Evolutionary conservation across 2,797 vertebrate genomes (phyloP).

Genomic region (Cynodonichthys magdalenae): DNA sequence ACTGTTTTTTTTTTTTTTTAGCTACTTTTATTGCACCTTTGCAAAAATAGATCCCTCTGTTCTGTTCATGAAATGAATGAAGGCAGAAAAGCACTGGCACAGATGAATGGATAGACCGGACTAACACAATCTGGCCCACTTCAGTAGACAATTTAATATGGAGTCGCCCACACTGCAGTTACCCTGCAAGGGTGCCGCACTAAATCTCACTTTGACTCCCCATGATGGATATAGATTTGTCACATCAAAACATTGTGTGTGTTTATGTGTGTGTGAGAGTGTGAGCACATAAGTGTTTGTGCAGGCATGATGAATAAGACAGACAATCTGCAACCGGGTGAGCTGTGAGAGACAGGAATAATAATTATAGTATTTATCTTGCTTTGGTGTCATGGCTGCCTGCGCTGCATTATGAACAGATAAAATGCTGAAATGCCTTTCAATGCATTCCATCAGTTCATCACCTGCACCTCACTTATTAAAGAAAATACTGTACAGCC

Average conservation of each 20-base stretch:
- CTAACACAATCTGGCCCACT: conserved; percentile 77
- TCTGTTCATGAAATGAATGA: conserved; percentile 54
- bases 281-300: conserved; percentile 44
- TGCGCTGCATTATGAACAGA: conserved; percentile 60
- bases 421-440: conserved; percentile 62
- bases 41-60: background rate
- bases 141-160: conserved; percentile 75
- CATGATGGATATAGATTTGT: conserved; percentile 69
- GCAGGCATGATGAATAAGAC: conserved; percentile 66
- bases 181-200: conserved; percentile 46
- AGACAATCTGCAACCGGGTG: conserved; percentile 62
- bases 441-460: conserved; percentile 57
- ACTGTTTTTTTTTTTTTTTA: no score
- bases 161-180: conserved; percentile 64
- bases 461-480: conserved; percentile 53
- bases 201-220: conserved; percentile 77
- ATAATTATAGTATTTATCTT: conserved; percentile 79
- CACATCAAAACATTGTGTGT: conserved; percentile 45
- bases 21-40: no score
- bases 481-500: conserved; percentile 26
- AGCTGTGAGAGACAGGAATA: conserved; percentile 66
- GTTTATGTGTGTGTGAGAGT: conserved; percentile 17
- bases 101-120: conserved; percentile 71
- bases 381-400: conserved; percentile 71
- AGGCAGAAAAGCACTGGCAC: conserved; percentile 64